Percentiles rank a stretch among this genome's conserved stretches.
Conservation (phyloP, 2,113 vertebrate genomes). For the Illadopsis cleaveri region DNA sequence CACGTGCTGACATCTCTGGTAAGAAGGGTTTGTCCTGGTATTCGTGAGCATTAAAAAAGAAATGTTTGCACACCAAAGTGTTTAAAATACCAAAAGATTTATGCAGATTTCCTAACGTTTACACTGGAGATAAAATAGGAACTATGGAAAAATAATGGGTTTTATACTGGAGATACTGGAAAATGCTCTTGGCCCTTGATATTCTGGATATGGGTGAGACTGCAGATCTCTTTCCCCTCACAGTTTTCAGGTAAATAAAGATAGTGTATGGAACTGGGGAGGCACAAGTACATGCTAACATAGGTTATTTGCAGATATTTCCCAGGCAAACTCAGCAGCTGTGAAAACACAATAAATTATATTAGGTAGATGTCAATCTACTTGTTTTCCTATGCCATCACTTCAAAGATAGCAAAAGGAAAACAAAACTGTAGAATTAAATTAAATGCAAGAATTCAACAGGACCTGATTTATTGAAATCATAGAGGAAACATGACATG, state of each 20-base stretch:
- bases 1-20: neutral
- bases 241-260: neutral
- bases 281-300: neutral
- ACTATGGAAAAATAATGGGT: neutral
- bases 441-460: neutral
- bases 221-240: neutral
- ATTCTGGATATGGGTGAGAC: neutral
- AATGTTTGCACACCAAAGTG: neutral
- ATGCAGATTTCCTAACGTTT: neutral
- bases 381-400: neutral
- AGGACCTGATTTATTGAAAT: neutral
- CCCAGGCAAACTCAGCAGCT: neutral
- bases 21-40: neutral
- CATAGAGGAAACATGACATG: fast-evolving
- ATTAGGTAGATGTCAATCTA: neutral
- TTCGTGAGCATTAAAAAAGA: neutral
- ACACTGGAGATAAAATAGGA: neutral
- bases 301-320: neutral
- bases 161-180: neutral
- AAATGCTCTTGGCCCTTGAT: fast-evolving
- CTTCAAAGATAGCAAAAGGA: neutral
- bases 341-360: neutral
- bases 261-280: neutral
- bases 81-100: neutral
- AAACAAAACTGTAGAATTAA: neutral